Evolutionary conservation across 2,113 vertebrate genomes (phyloP).

Genomic region (Zingel zingel): DNA sequence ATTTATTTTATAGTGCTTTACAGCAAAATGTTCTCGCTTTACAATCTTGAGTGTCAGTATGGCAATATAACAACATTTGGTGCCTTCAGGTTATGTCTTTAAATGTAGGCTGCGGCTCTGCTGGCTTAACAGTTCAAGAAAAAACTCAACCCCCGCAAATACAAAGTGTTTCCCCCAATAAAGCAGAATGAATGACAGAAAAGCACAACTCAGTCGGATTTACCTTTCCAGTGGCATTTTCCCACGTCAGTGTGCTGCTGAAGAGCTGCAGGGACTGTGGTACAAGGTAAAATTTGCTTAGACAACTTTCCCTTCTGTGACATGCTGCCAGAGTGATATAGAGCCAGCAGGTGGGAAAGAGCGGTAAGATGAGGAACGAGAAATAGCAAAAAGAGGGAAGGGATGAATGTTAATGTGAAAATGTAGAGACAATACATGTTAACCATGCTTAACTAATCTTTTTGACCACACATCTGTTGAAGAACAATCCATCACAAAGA

Average conservation of each 20-base stretch:
- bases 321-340: slow-evolving; percentile 73
- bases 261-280: not conserved
- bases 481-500: slow-evolving; percentile 48
- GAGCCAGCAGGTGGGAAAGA: slow-evolving; percentile 72
- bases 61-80: slow-evolving; percentile 1
- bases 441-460: slow-evolving; percentile 48
- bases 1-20: not conserved
- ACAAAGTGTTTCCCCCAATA: not conserved
- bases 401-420: slow-evolving; percentile 38
- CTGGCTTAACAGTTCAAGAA: not conserved
- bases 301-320: slow-evolving; percentile 51
- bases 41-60: not conserved
- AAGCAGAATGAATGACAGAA: not conserved
- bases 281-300: not conserved
- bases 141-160: not conserved
- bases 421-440: slow-evolving; percentile 33
- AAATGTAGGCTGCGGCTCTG: slow-evolving; percentile 1
- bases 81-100: not conserved
- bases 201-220: not conserved
- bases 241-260: not conserved
- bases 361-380: slow-evolving; percentile 31
- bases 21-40: not conserved
- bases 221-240: slow-evolving; percentile 47
- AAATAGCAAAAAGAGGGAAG: slow-evolving; percentile 36
- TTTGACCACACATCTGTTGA: slow-evolving; percentile 17